Evolutionary conservation across 1,140 invertebrate genomes (phyloP).

Genomic region (Heliconius nattereri): DNA sequence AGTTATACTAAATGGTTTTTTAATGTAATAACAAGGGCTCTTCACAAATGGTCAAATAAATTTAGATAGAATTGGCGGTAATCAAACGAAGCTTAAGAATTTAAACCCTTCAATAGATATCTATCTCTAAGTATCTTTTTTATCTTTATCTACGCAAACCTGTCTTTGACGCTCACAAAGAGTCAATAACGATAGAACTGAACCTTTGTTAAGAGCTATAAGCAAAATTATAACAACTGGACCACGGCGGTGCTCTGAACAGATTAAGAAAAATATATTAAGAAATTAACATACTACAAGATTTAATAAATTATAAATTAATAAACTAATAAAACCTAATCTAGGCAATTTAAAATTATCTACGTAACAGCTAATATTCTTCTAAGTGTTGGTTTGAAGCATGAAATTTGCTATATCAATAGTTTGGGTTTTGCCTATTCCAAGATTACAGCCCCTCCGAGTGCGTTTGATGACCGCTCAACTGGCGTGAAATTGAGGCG

Average conservation of each 20-base stretch:
- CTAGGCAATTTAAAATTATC: not conserved
- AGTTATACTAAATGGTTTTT: conserved; percentile 37
- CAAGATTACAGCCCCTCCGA: conserved; percentile 36
- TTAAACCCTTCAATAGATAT: not conserved
- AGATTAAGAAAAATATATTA: too few relatives aligned
- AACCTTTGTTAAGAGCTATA: too few relatives aligned
- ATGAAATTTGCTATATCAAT: conserved; percentile 13
- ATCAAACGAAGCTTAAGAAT: not conserved
- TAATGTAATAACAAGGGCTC: conserved; percentile 7
- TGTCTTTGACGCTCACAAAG: not conserved
- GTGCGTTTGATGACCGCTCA: conserved; percentile 69
- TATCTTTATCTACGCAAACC: not conserved
- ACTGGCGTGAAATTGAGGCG: conserved; percentile 67
- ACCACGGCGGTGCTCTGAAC: too few relatives aligned
- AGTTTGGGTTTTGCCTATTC: conserved; percentile 13
- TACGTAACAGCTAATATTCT: not conserved
- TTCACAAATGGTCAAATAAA: conserved; percentile 8
- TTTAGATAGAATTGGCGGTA: not conserved
- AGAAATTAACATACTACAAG: too few relatives aligned
- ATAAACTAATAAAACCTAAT: not conserved
- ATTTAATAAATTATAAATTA: too few relatives aligned
- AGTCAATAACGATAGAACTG: too few relatives aligned
- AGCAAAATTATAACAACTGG: too few relatives aligned
- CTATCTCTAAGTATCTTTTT: not conserved
- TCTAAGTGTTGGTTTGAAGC: not conserved